Evolutionary conservation across 1,140 invertebrate species (phyloP).

Genomic region (Muscidifurax raptorellus): DNA sequence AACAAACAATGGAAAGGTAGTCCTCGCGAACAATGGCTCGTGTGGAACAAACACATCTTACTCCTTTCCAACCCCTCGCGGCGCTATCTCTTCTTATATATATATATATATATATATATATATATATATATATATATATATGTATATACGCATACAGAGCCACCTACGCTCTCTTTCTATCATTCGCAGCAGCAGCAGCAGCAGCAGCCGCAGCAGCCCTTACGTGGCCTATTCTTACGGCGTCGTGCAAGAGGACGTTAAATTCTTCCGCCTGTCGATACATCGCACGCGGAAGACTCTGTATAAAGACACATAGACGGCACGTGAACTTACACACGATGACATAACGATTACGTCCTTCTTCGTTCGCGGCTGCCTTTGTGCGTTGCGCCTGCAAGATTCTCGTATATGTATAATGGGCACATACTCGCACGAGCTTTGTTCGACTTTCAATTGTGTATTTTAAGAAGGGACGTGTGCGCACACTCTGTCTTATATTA

Average conservation of each 20-base stretch:
- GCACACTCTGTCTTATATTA: neutral
- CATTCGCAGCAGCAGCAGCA: slow-evolving; percentile 6
- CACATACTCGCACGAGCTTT: neutral
- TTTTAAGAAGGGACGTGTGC: neutral
- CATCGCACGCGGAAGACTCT: neutral
- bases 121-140: neutral
- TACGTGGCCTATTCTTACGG: slow-evolving; percentile 38
- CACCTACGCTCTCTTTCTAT: slow-evolving; percentile 49
- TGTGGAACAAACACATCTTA: slow-evolving; percentile 74
- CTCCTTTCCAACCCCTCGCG: slow-evolving; percentile 51
- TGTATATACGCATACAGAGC: neutral
- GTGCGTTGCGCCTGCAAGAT: too few relatives aligned
- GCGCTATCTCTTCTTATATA: slow-evolving; percentile 17
- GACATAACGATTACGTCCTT: slow-evolving; percentile 4
- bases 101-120: neutral
- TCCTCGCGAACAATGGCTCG: slow-evolving; percentile 71
- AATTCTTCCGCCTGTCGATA: slow-evolving; percentile 36
- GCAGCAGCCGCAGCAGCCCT: neutral
- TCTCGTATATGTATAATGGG: neutral
- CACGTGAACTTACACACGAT: slow-evolving; percentile 3
- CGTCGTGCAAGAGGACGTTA: slow-evolving; percentile 17
- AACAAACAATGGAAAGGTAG: slow-evolving; percentile 73
- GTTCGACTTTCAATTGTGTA: neutral
- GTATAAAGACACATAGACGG: too few relatives aligned
- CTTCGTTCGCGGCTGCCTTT: neutral